phyloP scores from a whole-genome alignment of 2,888 invertebrate genomes.

The Andrena marginata region DNA sequence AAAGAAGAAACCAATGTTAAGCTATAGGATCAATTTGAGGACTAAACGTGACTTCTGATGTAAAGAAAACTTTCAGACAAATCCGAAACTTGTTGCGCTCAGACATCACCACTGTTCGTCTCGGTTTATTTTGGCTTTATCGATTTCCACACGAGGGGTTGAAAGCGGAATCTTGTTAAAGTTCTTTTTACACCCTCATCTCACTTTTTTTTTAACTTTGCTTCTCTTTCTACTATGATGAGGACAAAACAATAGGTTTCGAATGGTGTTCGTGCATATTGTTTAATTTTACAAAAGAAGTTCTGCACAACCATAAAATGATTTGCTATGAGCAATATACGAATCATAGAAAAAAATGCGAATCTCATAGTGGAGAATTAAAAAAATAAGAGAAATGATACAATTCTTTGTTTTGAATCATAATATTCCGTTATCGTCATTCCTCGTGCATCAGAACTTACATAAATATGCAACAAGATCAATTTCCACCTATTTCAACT shows the following conservation, averaged over 20 bases:
- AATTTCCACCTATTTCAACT: too few relatives aligned
- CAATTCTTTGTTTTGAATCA: too few relatives aligned
- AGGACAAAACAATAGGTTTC: not conserved
- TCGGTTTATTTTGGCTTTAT: conserved; percentile 1
- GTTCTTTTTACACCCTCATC: not conserved
- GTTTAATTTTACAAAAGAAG: not conserved
- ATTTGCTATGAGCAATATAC: too few relatives aligned
- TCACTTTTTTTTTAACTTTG: not conserved
- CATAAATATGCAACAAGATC: too few relatives aligned
- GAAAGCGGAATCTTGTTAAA: conserved; percentile 2
- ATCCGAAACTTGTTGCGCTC: conserved; percentile 35
- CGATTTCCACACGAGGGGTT: not conserved
- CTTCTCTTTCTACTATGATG: not conserved
- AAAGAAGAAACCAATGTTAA: not conserved
- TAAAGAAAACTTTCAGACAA: conserved; percentile 11
- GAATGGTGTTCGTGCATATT: not conserved
- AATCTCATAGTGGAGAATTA: too few relatives aligned
- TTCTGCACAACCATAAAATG: too few relatives aligned
- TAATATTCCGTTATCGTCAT: too few relatives aligned
- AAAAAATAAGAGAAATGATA: too few relatives aligned
- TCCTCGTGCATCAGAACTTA: too few relatives aligned
- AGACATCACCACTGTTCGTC: not conserved
- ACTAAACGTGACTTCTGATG: not conserved
- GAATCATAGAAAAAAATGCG: too few relatives aligned
- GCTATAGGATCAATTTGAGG: not conserved